Base-by-base conservation (phyloP, 2,888 invertebrate genomes). In the Epirrita christyi region DNA sequence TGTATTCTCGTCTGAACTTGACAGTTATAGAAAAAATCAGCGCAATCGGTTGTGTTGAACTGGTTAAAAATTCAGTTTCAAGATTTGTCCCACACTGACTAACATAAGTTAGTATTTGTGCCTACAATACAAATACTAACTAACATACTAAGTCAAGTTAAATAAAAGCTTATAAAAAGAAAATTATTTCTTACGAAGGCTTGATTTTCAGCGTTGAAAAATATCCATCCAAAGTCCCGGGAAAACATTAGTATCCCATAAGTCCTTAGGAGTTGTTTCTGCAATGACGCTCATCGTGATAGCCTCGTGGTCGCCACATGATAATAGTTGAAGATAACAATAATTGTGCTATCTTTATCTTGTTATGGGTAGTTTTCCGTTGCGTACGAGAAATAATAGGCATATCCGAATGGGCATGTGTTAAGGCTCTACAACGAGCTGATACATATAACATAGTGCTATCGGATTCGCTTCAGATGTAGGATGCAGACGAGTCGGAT, bases 341-440 rank as follows among this genome's bases (percentile, higher is more conserved):
- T 47, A 52, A 15, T 60, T 59, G 53, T 42, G 32, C 47, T 71
- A 74, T 75, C 73, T 67, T 46, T 72, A 70, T 73, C 71, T 66
- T 51, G 57, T 72, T 71, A 61, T 68, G 41, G 45, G 70, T 75
- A 75, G 54, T 59, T 75, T 78, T 78, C 76, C 75, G 60, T 61
- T 48, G 43, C 42, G 28, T 61, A 46, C 63, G 47, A 59, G 28
- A 43, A 43, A 36, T 41, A 45, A 11, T 29, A 21, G 21, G 2
- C 21, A 21, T 21, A 21, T 21, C 21, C 2, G 21, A 21, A 36
- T n/a, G 36, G n/a, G n/a, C 10, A 8, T n/a, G 36, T 36, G n/a
- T 6, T 55, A 44, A n/a, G n/a, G 48, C 43, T 54, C 9, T 27
- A 43, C 43, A 10, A 46, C 41, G 59, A 51, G 40, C 47, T 32